Evolutionary conservation across 2,797 vertebrate genomes (phyloP).

Genomic region (Lates japonicus): DNA sequence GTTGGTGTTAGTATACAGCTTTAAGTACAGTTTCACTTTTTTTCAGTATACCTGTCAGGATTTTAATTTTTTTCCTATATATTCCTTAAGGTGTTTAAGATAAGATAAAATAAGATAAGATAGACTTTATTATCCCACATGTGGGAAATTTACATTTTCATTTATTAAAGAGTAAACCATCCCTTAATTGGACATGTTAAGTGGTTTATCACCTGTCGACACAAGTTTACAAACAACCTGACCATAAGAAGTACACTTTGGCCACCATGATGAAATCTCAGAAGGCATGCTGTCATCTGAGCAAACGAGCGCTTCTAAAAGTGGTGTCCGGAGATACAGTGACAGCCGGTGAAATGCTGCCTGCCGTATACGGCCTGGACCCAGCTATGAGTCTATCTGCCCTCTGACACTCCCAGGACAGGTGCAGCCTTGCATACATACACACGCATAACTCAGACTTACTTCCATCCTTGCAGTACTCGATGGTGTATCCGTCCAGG

Average conservation of each 20-base stretch:
- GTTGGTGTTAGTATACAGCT: neutral
- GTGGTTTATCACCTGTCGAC: slow-evolving; percentile 72
- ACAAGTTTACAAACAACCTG: slow-evolving; percentile 78
- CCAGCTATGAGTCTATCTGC: slow-evolving; percentile 73
- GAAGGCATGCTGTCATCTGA: slow-evolving; percentile 72
- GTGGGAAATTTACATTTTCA: neutral
- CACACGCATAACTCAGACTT: slow-evolving; percentile 67
- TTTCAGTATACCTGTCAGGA: neutral
- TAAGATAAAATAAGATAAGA: too few species aligned
- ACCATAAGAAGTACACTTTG: slow-evolving; percentile 61
- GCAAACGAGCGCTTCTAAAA: slow-evolving; percentile 81
- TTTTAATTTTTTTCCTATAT: neutral
- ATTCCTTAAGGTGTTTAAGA: neutral
- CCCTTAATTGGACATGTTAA: slow-evolving; percentile 34
- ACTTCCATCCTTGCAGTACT: slow-evolving; percentile 94
- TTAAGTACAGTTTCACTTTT: neutral
- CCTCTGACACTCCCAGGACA: slow-evolving; percentile 80
- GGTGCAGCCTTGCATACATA: slow-evolving; percentile 75
- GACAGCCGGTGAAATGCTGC: slow-evolving; percentile 78
- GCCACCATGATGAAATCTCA: slow-evolving; percentile 65
- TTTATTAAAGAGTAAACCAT: slow-evolving; percentile 13
- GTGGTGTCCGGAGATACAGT: slow-evolving; percentile 74
- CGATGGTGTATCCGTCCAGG: slow-evolving; percentile 92
- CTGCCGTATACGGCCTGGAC: slow-evolving; percentile 78
- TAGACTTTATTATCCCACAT: too few species aligned